phyloP scores from a whole-genome alignment of 2,888 invertebrate genomes.

The Pseudanteris insignis region DNA sequence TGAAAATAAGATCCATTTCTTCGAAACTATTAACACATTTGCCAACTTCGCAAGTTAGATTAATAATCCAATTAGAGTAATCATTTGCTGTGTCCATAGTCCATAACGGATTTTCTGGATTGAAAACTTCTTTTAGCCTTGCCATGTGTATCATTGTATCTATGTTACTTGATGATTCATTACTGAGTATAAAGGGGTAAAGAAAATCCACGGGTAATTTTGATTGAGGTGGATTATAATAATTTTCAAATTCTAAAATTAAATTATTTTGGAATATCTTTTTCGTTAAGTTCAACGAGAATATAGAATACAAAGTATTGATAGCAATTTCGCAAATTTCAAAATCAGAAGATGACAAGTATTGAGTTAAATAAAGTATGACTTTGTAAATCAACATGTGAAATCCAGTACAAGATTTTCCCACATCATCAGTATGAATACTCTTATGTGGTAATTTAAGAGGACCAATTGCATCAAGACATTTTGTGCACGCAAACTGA shows the following conservation, averaged over 20 bases:
- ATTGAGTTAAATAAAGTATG: slow-evolving; percentile 67
- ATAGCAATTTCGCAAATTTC: slow-evolving; percentile 69
- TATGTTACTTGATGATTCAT: not conserved
- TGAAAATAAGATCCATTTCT: slow-evolving; percentile 72
- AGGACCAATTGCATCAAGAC: slow-evolving; percentile 81
- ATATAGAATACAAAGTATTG: slow-evolving; percentile 69
- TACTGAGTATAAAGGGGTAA: slow-evolving; percentile 50
- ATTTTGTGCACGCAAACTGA: slow-evolving; percentile 75
- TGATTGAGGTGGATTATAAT: slow-evolving; percentile 13
- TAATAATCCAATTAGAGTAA: slow-evolving; percentile 71
- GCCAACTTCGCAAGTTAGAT: slow-evolving; percentile 69
- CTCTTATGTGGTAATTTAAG: slow-evolving; percentile 77
- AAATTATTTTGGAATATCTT: slow-evolving; percentile 22
- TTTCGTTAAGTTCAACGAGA: slow-evolving; percentile 51
- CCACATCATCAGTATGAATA: slow-evolving; percentile 68
- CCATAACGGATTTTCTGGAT: slow-evolving; percentile 59
- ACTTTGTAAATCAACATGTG: slow-evolving; percentile 69
- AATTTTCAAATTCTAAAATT: slow-evolving; percentile 6
- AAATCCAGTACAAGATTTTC: slow-evolving; percentile 65
- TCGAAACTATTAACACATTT: slow-evolving; percentile 68
- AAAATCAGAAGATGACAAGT: slow-evolving; percentile 70
- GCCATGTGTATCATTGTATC: slow-evolving; percentile 52
- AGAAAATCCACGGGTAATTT: slow-evolving; percentile 48
- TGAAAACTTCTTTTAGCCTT: slow-evolving; percentile 55
- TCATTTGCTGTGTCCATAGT: slow-evolving; percentile 57